Evolutionary conservation across 2,888 invertebrate species (phyloP), one percentile per base, ranked within the genome.

Genomic region (Nymphalis polychloros): DNA sequence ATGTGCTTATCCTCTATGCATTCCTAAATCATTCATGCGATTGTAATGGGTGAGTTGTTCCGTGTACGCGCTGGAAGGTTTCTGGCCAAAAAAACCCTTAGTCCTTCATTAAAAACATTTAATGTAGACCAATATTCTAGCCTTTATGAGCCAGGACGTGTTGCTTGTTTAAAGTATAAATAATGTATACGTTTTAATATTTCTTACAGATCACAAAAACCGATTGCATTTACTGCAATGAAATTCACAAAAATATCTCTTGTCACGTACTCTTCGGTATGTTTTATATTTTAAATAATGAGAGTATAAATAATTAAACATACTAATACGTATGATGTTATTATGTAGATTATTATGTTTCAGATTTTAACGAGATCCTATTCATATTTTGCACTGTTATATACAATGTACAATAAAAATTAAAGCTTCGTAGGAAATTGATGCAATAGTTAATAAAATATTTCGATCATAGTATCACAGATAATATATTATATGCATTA

Each of bases 341-440:
- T n/a, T n/a, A 63, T 8, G 10, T 63, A 31, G 64, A 64, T 75
- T 35, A 6, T 63, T 52, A 46, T 53, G 55, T 90, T 90, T 52
- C 90, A 92, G 91, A 92, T 92, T 59, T 78, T 92, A 55, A 86
- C 87, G 64, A 82, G 88, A 72, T 91, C 92, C 1, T 92, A 92
- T 73, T 92, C 92, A 1, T 92, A 91, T 73, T 92, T 92, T 72
- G 86, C 92, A 47, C 83, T 92, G 59, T 80, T 92, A 46, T 91
- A 90, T 76, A 91, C 92, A n/a, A 92, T 92, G 87, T 92, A 89
- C 74, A 89, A 79, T 53, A 82, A 90, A 60, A 81, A 81, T 66
- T 87, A 80, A 77, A 61, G 50, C 19, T 2, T 41, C 13, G 1
- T 2, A 53, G 41, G 19, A 41, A 41, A 31, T 17, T 20, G 10